Conservation (phyloP, 2,888 invertebrate genomes). For the Clepsis dumicolana region DNA sequence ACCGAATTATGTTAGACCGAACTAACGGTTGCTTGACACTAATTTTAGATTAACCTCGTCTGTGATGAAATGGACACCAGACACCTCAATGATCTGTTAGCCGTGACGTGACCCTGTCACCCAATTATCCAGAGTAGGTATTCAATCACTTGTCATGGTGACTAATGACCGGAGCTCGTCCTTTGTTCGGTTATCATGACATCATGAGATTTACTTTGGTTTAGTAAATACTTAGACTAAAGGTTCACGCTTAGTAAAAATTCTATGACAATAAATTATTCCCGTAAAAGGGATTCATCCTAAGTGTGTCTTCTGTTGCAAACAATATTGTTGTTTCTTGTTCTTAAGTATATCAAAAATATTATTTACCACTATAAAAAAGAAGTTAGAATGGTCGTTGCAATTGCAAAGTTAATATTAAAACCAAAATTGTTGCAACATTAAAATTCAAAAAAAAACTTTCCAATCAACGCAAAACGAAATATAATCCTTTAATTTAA, state of each 20-base stretch:
- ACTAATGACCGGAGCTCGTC: neutral
- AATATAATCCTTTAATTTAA: neutral
- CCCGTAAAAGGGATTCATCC: no score
- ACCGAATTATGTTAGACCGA: no score
- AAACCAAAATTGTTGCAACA: no score
- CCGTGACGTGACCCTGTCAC: neutral
- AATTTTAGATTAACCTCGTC: neutral
- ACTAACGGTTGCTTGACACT: neutral
- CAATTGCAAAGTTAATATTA: no score
- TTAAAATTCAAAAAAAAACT: neutral
- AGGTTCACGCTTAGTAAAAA: no score
- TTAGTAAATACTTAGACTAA: no score
- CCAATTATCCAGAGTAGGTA: neutral
- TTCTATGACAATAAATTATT: no score
- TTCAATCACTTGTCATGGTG: slow-evolving; percentile 6
- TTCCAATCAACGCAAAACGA: neutral
- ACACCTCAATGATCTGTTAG: neutral
- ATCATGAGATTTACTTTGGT: slow-evolving; percentile 1
- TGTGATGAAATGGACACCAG: neutral
- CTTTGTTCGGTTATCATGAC: slow-evolving; percentile 3
- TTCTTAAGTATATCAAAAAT: no score
- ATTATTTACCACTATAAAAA: no score
- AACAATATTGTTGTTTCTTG: no score
- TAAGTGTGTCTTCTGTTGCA: no score
- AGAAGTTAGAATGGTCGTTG: no score